Conservation (phyloP, 2,888 invertebrate genomes). For the Mimachlamys varia region DNA sequence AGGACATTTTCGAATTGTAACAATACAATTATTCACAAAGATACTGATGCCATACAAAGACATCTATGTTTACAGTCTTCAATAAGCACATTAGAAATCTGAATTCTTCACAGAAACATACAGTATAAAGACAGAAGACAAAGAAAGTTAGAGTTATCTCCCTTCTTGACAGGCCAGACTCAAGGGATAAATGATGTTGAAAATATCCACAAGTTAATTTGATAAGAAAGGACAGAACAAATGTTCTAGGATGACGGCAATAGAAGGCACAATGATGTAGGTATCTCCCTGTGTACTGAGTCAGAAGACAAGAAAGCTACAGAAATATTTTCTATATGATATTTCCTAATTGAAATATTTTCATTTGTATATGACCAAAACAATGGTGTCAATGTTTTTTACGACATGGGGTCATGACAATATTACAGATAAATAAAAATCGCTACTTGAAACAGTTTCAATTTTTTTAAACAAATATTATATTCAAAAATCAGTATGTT, state of each 20-base stretch:
- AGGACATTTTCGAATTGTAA: neutral
- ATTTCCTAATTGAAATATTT: too few species aligned
- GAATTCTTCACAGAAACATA: neutral
- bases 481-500: too few species aligned
- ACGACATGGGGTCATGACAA: too few species aligned
- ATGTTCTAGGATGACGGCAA: neutral
- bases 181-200: neutral
- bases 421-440: too few species aligned
- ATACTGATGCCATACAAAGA: neutral
- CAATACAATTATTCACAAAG: neutral
- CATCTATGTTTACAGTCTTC: neutral
- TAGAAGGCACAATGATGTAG: neutral
- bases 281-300: neutral
- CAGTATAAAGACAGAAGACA: neutral
- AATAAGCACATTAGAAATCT: neutral
- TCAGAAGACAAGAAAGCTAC: neutral
- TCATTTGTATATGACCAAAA: too few species aligned
- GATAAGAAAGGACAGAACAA: neutral
- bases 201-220: neutral
- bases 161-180: slow-evolving; percentile 27
- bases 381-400: too few species aligned
- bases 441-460: too few species aligned
- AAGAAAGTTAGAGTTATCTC: neutral
- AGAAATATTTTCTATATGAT: neutral
- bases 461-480: too few species aligned